Base-by-base conservation (phyloP, 1,140 invertebrate species). In the Rhopalosiphum padi region DNA sequence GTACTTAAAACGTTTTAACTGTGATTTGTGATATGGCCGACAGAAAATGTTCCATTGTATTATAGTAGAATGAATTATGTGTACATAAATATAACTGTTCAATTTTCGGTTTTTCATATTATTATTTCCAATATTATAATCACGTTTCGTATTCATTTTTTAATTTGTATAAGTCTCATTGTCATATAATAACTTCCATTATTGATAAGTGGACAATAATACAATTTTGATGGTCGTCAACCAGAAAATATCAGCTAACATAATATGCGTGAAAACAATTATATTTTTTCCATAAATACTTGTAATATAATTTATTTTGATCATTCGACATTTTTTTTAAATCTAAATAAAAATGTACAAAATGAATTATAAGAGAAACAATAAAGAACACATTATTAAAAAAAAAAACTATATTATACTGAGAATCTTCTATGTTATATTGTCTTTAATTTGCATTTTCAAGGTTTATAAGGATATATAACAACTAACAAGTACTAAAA, bases 381-480 rank as follows among this genome's bases (percentile, higher is more conserved):
- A 77, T n/a, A 77, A n/a, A 77, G n/a, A 35, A 77, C 0, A 77
- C 60, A 77, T 77, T n/a, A 77, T 77, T 77, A n/a, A 68, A 77
- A 68, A n/a, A 68, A 77, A 77, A 77, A 68, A 68, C 60, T 77
- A n/a, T n/a, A 77, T 77, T 77, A 77, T n/a, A 25, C 37, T 43
- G 30, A 3, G 41, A 43, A 86, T 43, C 41, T 43, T 86, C 23
- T 46, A 89, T 89, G 35, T 88, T 41, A 55, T 89, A 55, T n/a
- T 41, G 5, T 68, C 6, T 68, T 35, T 68, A 46, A 68, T 90
- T 90, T 90, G 89, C 37, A 90, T 90, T 68, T 53, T 43, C 89
- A 22, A 41, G 53, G 37, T 43, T 60, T n/a, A 21, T 90, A 68
- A 30, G 41, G 15, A 68, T 41, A 90, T 90, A 77, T 77, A n/a